Evolutionary conservation across 1,140 invertebrate species (phyloP), one percentile per base, ranked within the genome.

Genomic region (Drosophila lacteicornis): DNA sequence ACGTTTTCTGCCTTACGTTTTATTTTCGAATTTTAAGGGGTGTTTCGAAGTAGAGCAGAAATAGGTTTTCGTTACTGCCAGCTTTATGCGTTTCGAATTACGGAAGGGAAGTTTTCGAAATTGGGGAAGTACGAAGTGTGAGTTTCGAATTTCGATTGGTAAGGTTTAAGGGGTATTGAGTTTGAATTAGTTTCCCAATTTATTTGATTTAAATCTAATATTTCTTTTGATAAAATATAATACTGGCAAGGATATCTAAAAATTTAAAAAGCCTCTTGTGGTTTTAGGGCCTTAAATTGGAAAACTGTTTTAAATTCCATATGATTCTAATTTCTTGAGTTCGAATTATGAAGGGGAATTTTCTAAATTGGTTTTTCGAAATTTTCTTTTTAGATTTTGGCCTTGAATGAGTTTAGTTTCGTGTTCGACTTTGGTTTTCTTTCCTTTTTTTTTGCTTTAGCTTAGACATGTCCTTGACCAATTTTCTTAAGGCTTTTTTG

Each of bases 401-500:
- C 2, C 46, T 69, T 56, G 47, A 22, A 38, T 46, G n/a, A 66
- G 25, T 33, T 49, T 56, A 69, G 57, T 30, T 56, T 43, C 6
- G 12, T 12, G 19, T 19, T 56, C 17, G 50, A 22, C 9, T 19
- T 47, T 46, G 15, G 38, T 36, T 49, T 46, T 55, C 22, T 4
- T 63, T 25, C 22, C 43, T 33, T 42, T 38, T 12, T 15, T 30
- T 70, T 60, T 25, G 45, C 30, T 45, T 69, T 66, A 46, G 25
- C 62, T 67, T 66, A 55, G 57, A 45, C 25, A 43, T 78, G 83
- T 78, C 83, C 83, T 87, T 87, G 84, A 87, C 80, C 80, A 87
- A 80, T 68, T 78, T 87, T 58, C 22, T 46, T 61, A 13, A 8
- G 22, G 22, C 38, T 70, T 65, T 77, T 65, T 70, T 4, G 6